A percentile compares a stretch with the other conserved stretches of the same genome.
Conservation (phyloP, 2,113 vertebrate species). For the Bujurquina vittata region DNA sequence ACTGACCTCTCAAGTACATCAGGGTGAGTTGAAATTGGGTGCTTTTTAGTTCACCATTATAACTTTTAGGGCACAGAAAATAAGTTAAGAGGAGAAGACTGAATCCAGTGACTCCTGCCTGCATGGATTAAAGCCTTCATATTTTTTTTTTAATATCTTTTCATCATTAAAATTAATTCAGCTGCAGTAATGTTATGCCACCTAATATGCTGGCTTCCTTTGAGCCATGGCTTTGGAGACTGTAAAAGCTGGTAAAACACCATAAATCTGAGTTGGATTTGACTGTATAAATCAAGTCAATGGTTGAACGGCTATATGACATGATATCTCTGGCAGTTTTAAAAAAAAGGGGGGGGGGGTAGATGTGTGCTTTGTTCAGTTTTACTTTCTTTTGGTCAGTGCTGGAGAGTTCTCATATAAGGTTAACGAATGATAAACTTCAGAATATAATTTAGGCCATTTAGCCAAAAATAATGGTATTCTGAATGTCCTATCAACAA, state of each 20-base stretch:
- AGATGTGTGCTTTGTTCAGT: neutral
- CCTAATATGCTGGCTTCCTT: neutral
- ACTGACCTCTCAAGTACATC: no score
- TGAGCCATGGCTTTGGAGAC: accelerated
- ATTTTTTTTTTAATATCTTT: neutral
- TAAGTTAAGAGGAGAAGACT: no score
- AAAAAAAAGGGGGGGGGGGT: neutral
- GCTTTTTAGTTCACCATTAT: no score
- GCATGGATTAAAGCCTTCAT: neutral
- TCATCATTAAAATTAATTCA: neutral
- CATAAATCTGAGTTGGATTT: neutral
- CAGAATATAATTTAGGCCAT: slow-evolving; percentile 65
- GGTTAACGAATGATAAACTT: slow-evolving; percentile 41
- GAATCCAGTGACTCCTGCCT: neutral
- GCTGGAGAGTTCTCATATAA: neutral
- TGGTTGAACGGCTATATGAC: neutral
- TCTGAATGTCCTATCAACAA: slow-evolving; percentile 30
- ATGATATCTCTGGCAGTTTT: neutral
- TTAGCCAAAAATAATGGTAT: slow-evolving; percentile 56
- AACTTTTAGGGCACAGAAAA: no score
- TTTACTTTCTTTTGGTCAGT: neutral
- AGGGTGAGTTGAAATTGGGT: no score
- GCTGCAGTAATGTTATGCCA: neutral
- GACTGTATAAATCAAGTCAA: neutral
- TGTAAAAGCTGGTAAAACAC: slow-evolving; percentile 3